A percentile compares a stretch with the other conserved stretches of the same genome.
Conservation (phyloP, 2,113 vertebrate genomes). For the Corythoichthys haematopterus region DNA sequence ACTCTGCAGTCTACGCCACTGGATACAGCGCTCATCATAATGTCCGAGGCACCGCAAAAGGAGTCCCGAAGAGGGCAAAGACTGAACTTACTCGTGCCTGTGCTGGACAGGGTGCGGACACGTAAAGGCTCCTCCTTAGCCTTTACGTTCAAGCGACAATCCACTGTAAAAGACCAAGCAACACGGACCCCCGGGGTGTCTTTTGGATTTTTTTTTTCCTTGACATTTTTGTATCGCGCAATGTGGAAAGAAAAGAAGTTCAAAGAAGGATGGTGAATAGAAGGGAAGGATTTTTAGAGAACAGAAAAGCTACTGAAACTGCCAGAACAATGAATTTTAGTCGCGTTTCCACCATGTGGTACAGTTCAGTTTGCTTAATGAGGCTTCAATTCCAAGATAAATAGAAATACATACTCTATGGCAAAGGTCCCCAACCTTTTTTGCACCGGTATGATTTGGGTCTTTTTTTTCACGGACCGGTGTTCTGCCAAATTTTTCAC, state of each 20-base stretch:
- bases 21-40: constrained; percentile 64
- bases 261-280: constrained; percentile 30
- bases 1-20: constrained; percentile 60
- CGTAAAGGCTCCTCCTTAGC: constrained; percentile 57
- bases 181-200: constrained; percentile 61
- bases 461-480: too few species aligned
- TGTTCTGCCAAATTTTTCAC: too few species aligned
- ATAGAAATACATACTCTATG: neutral
- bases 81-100: constrained; percentile 57
- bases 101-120: constrained; percentile 65
- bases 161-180: constrained; percentile 74
- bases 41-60: constrained; percentile 43
- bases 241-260: constrained; percentile 37
- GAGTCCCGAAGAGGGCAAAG: constrained; percentile 25
- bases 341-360: neutral
- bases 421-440: too few species aligned
- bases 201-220: constrained; percentile 25
- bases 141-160: constrained; percentile 77
- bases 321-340: constrained; percentile 58
- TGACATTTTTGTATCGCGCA: constrained; percentile 59
- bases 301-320: constrained; percentile 69
- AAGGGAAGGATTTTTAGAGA: constrained; percentile 34
- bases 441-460: too few species aligned
- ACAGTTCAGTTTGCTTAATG: neutral
- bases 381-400: neutral